Conservation (phyloP, 2,888 invertebrate genomes). For the Tetanocera ferruginea region DNA sequence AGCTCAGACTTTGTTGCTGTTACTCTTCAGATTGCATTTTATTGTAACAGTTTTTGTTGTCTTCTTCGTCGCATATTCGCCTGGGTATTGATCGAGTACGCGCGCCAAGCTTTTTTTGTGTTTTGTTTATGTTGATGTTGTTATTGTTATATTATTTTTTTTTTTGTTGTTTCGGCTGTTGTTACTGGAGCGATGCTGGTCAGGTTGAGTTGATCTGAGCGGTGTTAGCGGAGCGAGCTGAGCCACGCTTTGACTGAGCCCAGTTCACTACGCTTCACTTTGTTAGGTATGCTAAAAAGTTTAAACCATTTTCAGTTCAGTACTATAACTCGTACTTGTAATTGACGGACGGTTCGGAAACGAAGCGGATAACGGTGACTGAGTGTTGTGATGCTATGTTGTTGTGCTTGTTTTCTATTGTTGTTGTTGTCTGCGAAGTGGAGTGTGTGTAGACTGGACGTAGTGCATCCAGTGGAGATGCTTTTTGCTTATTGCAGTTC, state of each 20-base stretch:
- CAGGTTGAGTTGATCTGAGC: conserved; percentile 10
- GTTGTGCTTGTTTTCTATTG: conserved; percentile 36
- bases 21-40: conserved; percentile 37
- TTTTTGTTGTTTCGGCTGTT: conserved; percentile 43
- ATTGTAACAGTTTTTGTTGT: conserved; percentile 48
- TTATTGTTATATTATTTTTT: conserved; percentile 45
- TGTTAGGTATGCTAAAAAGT: conserved; percentile 42
- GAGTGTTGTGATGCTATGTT: conserved; percentile 45
- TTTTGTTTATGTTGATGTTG: conserved; percentile 37
- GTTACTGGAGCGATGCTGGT: conserved; percentile 29
- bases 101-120: conserved; percentile 39
- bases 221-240: not conserved
- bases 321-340: conserved; percentile 47
- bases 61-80: conserved; percentile 37
- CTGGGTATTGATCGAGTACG: conserved; percentile 47
- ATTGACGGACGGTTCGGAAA: conserved; percentile 38
- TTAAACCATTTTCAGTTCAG: conserved; percentile 45
- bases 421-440: conserved; percentile 29
- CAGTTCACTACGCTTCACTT: conserved; percentile 15
- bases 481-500: conserved; percentile 41
- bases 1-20: conserved; percentile 28
- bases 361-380: conserved; percentile 37
- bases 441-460: conserved; percentile 8
- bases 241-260: conserved; percentile 18
- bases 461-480: conserved; percentile 26